phyloP scores from a whole-genome alignment of 2,888 invertebrate genomes.

The Labia minor region DNA sequence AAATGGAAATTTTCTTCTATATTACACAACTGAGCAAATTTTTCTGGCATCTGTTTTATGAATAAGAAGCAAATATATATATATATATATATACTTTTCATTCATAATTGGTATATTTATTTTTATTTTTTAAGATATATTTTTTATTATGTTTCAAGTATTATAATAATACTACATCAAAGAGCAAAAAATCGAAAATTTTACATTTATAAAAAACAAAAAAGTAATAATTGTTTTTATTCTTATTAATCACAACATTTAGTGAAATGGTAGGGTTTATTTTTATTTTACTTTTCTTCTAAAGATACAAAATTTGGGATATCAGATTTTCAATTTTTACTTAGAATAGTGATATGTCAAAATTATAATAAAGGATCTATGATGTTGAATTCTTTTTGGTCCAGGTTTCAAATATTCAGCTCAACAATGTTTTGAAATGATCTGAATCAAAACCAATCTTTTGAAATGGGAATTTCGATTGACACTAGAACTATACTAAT shows the following conservation, averaged over 20 bases:
- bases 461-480: background rate
- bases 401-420: background rate
- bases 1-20: constrained; percentile 19
- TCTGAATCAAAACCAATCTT: constrained; percentile 7
- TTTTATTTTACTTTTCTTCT: no score
- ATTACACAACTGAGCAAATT: constrained; percentile 25
- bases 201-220: no score
- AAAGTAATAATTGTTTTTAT: no score
- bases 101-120: constrained; percentile 18
- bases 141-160: no score
- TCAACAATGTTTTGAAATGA: background rate
- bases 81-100: constrained; percentile 9
- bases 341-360: no score
- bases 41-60: constrained; percentile 24
- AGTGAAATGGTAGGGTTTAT: no score
- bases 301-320: no score
- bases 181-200: no score
- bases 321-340: no score
- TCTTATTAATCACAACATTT: no score
- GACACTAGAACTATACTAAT: background rate
- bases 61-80: background rate
- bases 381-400: background rate
- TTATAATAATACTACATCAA: no score
- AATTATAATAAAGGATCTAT: no score
- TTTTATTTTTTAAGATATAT: background rate